A percentile compares a stretch with the other conserved stretches of the same genome.
Evolutionary conservation across 2,888 invertebrate genomes (phyloP).

Genomic region (Microdon myrmicae): DNA sequence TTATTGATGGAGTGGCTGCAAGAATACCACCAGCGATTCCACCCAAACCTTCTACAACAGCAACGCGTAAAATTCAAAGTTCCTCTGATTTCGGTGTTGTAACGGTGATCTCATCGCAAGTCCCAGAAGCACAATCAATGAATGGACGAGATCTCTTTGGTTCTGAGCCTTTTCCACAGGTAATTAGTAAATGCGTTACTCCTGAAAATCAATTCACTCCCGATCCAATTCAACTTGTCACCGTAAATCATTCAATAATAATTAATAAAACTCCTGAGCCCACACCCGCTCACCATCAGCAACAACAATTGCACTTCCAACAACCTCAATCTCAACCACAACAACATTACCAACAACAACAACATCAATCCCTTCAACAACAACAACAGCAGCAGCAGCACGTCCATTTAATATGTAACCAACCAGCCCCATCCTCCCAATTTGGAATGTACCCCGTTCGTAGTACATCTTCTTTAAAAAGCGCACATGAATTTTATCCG

Average conservation of each 20-base stretch:
- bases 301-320: slow-evolving; percentile 41
- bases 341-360: slow-evolving; percentile 19
- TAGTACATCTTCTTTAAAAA: slow-evolving; percentile 36
- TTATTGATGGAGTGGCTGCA: slow-evolving; percentile 54
- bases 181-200: slow-evolving; percentile 61
- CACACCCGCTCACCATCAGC: slow-evolving; percentile 35
- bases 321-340: slow-evolving; percentile 14
- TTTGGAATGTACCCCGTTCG: slow-evolving; percentile 53
- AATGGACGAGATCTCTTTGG: slow-evolving; percentile 63
- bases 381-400: slow-evolving; percentile 18
- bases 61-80: slow-evolving; percentile 54
- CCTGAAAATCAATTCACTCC: slow-evolving; percentile 51
- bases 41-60: slow-evolving; percentile 34
- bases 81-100: slow-evolving; percentile 59
- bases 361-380: slow-evolving; percentile 14
- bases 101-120: slow-evolving; percentile 55
- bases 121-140: slow-evolving; percentile 13
- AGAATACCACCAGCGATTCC: slow-evolving; percentile 34
- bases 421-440: slow-evolving; percentile 39
- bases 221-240: slow-evolving; percentile 59
- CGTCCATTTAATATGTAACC: slow-evolving; percentile 17
- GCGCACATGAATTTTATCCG: slow-evolving; percentile 58
- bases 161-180: slow-evolving; percentile 66
- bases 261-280: slow-evolving; percentile 65
- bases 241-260: slow-evolving; percentile 66